Evolutionary conservation across 2,113 vertebrate species (phyloP), one percentile per base, ranked within the genome.

Genomic region (Scalopus aquaticus): DNA sequence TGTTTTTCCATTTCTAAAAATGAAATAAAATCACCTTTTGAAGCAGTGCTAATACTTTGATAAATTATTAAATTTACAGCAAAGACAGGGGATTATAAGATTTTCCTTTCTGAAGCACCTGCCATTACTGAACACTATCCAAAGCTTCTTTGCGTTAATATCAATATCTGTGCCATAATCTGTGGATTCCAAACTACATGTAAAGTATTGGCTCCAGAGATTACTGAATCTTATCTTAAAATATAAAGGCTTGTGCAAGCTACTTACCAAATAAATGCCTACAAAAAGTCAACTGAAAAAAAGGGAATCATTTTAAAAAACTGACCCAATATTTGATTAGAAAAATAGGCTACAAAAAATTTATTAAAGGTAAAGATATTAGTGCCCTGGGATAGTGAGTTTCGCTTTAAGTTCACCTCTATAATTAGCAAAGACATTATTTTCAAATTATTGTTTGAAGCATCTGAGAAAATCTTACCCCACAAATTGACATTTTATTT

Each of bases 1-100:
- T 88, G 28, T 16, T 28, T 80, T 70, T 30, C 17, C 37, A 83
- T 82, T 82, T 83, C 42, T 65, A 91, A 91, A 64, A 82, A 56
- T 91, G 79, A 91, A 88, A 88, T 64, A 58, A 91, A 77, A 49
- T 44, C 16, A 74, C 16, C 35, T 93, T 94, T 58, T 32, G 37
- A 84, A 80, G 26, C 58, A 88, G 4, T 17, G 5, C 1, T 46
- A 73, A 69, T 54, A 83, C 7, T 7, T 62, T 82, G 46, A 83
- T 37, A 79, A 87, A 65, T 2, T 72, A n/a, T 82, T 83, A 83
- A 78, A 64, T 80, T 35, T 80, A 88, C 0, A 73, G 8, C 35
- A 84, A 67, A 84, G 35, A 26, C 6, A 78, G 64, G 70, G 19
- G 11, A n/a, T 92, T 82, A 17, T 70, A 54, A 42, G 24, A n/a